Base-by-base conservation (phyloP, 1,140 invertebrate species). In the Brevipalpus yothersi region DNA sequence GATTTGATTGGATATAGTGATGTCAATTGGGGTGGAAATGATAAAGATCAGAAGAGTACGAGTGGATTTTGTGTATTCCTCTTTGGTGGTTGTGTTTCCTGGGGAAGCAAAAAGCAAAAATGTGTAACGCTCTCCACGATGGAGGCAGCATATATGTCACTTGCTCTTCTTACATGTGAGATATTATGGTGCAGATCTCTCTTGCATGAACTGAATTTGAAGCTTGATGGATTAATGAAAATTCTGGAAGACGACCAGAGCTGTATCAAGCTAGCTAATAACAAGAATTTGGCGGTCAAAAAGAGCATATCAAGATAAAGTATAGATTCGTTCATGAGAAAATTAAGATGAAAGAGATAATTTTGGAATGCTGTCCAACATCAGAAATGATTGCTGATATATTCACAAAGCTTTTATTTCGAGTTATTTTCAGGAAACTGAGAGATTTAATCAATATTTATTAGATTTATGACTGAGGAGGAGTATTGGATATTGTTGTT, bases 131-230 rank as follows among this genome's bases (percentile, higher is more conserved):
- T 71, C 3, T 70, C 66, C 9, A 64, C 63, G 10, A 66, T 67
- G 1, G 69, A 72, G 64, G 67, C 69, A 3, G 72, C 72, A 58
- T 71, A 70, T 60, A 68, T 71, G 60, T 63, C 67, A 17, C 60
- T 69, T 58, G 65, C 69, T 57, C 68, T 69, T 64, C 66, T 68
- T 55, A 67, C 58, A 45, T 71, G 56, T 66, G 68, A 66, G 68
- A 68, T 41, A 62, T 59, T 69, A 9, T 69, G 64, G 62, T 43
- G 67, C 15, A 61, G 51, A 40, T 45, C 43, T 23, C 51, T 62
- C 12, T 23, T 63, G 2, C 40, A 54, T 19, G 58, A 60, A 40
- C 53, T 65, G 15, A 58, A 59, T 42, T 47, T 41, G 12, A 5
- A 57, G 15, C n/a, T 19, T 0, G 40, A 62, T 11, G 15, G 10